Percentiles rank a stretch among this genome's conserved stretches.
phyloP scores from a whole-genome alignment of 2,888 invertebrate species.

The Oscheius onirici region DNA sequence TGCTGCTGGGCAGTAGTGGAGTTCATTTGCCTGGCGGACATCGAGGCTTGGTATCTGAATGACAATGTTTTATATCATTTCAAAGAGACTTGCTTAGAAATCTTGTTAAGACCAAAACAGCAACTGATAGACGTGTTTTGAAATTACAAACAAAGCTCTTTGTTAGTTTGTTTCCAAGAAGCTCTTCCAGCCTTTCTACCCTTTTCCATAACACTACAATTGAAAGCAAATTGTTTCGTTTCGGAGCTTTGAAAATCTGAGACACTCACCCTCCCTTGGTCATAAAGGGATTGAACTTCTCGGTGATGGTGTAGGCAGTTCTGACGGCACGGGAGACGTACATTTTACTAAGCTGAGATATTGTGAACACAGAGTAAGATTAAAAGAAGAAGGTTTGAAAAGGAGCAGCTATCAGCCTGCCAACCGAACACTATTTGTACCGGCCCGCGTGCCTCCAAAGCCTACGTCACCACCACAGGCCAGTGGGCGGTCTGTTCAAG shows the following conservation, averaged over 20 bases:
- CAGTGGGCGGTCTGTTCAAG: slow-evolving; percentile 16
- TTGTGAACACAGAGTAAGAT: not conserved
- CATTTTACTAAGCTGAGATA: slow-evolving; percentile 6
- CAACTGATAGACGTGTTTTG: not conserved
- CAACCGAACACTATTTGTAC: slow-evolving; percentile 4
- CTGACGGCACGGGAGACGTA: not conserved
- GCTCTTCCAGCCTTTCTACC: not conserved
- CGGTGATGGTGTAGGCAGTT: slow-evolving; percentile 23
- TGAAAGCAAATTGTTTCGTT: too few species aligned
- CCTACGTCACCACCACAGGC: not conserved
- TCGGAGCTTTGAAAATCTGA: too few species aligned
- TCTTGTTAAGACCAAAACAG: too few species aligned
- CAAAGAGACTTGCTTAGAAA: too few species aligned
- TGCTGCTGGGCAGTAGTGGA: not conserved
- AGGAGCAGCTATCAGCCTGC: not conserved
- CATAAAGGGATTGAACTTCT: slow-evolving; percentile 30
- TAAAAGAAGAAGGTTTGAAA: not conserved
- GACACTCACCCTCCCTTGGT: slow-evolving; percentile 24
- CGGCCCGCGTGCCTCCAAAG: slow-evolving; percentile 5
- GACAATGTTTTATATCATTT: not conserved
- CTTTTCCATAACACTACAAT: not conserved
- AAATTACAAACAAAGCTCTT: not conserved
- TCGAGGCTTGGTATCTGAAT: slow-evolving; percentile 15
- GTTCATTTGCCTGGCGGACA: not conserved
- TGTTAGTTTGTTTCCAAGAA: not conserved